These are phyloP conservation scores for Pygathrix nemaeus DNA, from an alignment of 2,113 vertebrate species.

Conservation along the genomic window DNA sequence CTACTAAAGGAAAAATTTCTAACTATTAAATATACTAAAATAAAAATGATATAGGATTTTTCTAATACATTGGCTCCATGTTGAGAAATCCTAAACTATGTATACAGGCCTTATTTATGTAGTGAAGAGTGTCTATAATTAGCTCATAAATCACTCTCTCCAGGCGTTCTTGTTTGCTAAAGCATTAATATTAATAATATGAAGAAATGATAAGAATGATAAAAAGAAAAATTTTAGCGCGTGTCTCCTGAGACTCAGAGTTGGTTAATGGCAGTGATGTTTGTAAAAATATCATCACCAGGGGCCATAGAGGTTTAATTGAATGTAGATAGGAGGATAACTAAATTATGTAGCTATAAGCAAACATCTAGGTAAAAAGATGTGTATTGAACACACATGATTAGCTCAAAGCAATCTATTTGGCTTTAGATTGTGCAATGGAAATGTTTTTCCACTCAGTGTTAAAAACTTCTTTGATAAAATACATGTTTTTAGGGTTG, in stretches of 20 bases:
- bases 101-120: not conserved
- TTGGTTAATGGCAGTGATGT: not conserved
- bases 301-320: not conserved
- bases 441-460: not conserved
- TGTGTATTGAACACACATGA: not conserved
- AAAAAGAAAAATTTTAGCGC: not conserved
- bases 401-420: not conserved
- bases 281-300: not conserved
- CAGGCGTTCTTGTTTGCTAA: not conserved
- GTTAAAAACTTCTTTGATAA: not conserved
- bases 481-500: not conserved
- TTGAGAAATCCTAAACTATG: constrained; percentile 3
- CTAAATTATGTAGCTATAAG: not conserved
- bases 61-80: not conserved
- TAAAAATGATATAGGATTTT: not conserved
- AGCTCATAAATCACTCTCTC: not conserved
- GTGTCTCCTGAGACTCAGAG: not conserved
- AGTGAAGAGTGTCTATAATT: not conserved
- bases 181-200: not conserved
- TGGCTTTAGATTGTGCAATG: not conserved
- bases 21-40: not conserved
- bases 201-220: not conserved
- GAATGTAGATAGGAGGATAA: not conserved
- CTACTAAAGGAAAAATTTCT: not conserved
- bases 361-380: not conserved